These are phyloP conservation scores for Electrona antarctica DNA, from an alignment of 2,113 vertebrate species.

Conservation along the genomic window DNA sequence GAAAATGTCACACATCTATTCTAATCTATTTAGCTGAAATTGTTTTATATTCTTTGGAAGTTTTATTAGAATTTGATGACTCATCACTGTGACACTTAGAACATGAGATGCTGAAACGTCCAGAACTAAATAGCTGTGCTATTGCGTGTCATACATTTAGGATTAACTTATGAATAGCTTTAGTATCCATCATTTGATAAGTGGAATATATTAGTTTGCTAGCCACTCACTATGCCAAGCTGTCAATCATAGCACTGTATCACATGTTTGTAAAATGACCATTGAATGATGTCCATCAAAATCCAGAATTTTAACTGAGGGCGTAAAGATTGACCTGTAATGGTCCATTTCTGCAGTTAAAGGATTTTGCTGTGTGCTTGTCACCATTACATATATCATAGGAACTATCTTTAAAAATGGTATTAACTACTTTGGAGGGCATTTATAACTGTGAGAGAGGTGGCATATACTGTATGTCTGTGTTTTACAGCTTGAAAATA, in stretches of 20 bases:
- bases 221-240: conserved; percentile 33
- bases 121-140: conserved; percentile 64
- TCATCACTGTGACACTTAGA: conserved; percentile 67
- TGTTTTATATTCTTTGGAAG: conserved; percentile 44
- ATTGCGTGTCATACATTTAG: conserved; percentile 43
- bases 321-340: no score
- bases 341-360: neutral
- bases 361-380: neutral
- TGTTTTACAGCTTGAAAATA: conserved; percentile 19
- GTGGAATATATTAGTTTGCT: conserved; percentile 28
- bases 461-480: conserved; percentile 24
- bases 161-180: conserved; percentile 63
- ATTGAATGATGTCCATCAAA: neutral
- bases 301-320: no score
- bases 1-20: conserved; percentile 40
- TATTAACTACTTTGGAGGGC: conserved; percentile 16
- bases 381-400: neutral
- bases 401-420: conserved; percentile 32
- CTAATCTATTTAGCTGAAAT: conserved; percentile 41
- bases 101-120: conserved; percentile 64
- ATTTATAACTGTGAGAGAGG: conserved; percentile 27
- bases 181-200: conserved; percentile 32
- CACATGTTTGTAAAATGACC: conserved; percentile 17
- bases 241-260: conserved; percentile 27
- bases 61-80: conserved; percentile 39